Conservation (phyloP, 2,113 vertebrate genomes). For the Sterrhoptilus dennistouni region DNA sequence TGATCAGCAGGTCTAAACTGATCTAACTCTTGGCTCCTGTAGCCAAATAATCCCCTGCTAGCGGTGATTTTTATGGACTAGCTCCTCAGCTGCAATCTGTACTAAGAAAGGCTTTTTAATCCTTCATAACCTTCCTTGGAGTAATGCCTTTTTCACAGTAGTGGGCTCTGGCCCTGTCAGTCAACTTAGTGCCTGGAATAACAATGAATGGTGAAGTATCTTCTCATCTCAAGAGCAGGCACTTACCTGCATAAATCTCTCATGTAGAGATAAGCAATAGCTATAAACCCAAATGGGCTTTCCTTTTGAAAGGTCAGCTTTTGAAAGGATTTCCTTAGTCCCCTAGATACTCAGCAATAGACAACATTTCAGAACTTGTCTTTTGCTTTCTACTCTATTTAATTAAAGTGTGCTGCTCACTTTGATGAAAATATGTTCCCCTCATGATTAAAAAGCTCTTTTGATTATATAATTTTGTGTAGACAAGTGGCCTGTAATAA, state of each 20-base stretch:
- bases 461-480: conserved; percentile 35
- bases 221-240: conserved; percentile 19
- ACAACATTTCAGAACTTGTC: conserved; percentile 26
- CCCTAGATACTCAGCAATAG: background rate
- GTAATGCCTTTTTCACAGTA: background rate
- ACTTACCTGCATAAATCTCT: conserved; percentile 35
- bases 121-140: background rate
- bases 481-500: background rate
- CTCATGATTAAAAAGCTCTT: conserved; percentile 46
- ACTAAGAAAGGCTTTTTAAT: background rate
- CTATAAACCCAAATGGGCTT: conserved; percentile 25
- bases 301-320: conserved; percentile 44
- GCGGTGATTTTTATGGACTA: background rate
- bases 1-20: background rate
- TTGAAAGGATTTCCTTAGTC: conserved; percentile 41
- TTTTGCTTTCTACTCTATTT: conserved; percentile 18
- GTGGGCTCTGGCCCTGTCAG: background rate
- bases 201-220: background rate
- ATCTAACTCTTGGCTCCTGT: background rate
- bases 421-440: conserved; percentile 39
- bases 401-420: conserved; percentile 25
- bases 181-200: background rate
- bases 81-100: background rate
- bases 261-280: conserved; percentile 17
- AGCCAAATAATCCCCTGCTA: background rate